Conservation (phyloP, 2,797 vertebrate genomes). For the Aulostomus chinensis region DNA sequence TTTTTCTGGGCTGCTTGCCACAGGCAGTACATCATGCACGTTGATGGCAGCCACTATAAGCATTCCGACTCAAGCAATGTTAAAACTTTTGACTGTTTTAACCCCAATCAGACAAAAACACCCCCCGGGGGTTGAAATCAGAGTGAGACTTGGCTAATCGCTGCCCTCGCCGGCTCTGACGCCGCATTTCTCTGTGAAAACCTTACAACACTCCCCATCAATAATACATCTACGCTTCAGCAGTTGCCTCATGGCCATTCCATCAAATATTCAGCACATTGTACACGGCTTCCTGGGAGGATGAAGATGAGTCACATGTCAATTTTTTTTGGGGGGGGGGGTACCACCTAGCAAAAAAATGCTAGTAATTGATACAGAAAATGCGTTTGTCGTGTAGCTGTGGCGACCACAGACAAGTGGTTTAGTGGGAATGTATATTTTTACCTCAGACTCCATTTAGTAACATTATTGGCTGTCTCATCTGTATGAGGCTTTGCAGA, state of each 20-base stretch:
- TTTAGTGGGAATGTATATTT: too few relatives aligned
- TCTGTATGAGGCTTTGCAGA: too few relatives aligned
- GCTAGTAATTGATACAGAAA: too few relatives aligned
- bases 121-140: conserved; percentile 58
- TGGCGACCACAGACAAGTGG: too few relatives aligned
- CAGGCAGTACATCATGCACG: conserved; percentile 2
- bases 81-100: neutral
- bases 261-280: conserved; percentile 73
- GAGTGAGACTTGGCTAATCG: conserved; percentile 46
- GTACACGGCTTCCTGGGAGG: conserved; percentile 25
- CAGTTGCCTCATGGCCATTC: conserved; percentile 52
- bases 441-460: too few relatives aligned
- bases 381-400: too few relatives aligned
- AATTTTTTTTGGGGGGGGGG: too few relatives aligned
- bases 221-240: conserved; percentile 68
- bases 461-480: too few relatives aligned
- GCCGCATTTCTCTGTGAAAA: conserved; percentile 65
- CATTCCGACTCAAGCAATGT: neutral
- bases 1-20: conserved; percentile 6
- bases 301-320: conserved; percentile 6
- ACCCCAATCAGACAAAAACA: conserved; percentile 5
- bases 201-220: conserved; percentile 61
- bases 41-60: neutral
- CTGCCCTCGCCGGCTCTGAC: conserved; percentile 36
- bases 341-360: too few relatives aligned